Percentiles rank a stretch among this genome's conserved stretches.
Evolutionary conservation across 2,888 invertebrate species (phyloP).

Genomic region (Ctena decussata): DNA sequence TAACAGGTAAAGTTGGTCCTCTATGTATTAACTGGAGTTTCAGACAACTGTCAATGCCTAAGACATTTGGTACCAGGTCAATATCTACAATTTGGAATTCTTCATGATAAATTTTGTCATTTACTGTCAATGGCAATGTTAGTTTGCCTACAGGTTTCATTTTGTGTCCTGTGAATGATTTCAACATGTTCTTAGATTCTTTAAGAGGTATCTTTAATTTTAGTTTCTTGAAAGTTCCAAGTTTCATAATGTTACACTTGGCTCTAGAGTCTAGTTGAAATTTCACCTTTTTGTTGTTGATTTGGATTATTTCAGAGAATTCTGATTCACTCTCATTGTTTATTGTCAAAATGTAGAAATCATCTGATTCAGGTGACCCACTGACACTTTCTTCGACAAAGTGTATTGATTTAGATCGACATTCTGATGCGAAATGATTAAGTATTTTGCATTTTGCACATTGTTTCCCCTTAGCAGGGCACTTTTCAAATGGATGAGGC

Average conservation of each 20-base stretch:
- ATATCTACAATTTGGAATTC: not conserved
- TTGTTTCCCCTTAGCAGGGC: slow-evolving; percentile 43
- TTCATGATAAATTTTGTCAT: not conserved
- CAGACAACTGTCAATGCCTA: not conserved
- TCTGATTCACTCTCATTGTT: not conserved
- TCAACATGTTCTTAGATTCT: slow-evolving; percentile 29
- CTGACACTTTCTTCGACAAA: not conserved
- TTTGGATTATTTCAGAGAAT: not conserved
- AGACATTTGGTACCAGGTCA: not conserved
- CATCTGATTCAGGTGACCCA: not conserved
- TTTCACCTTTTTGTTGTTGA: not conserved
- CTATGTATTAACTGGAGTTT: not conserved
- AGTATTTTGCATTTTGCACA: slow-evolving; percentile 31
- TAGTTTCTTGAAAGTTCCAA: slow-evolving; percentile 37
- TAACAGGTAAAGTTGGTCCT: not conserved
- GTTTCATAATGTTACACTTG: slow-evolving; percentile 46
- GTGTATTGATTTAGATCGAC: not conserved
- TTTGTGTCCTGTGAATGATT: slow-evolving; percentile 49
- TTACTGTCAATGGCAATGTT: slow-evolving; percentile 20
- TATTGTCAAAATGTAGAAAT: not conserved
- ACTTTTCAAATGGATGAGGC: not conserved
- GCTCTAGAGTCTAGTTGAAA: slow-evolving; percentile 55
- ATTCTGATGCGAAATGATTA: slow-evolving; percentile 3
- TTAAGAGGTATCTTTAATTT: slow-evolving; percentile 26
- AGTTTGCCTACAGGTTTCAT: slow-evolving; percentile 26